Percentiles rank a stretch among this genome's conserved stretches.
Conservation (phyloP, 2,797 vertebrate species). For the Sandelia bainsii region DNA sequence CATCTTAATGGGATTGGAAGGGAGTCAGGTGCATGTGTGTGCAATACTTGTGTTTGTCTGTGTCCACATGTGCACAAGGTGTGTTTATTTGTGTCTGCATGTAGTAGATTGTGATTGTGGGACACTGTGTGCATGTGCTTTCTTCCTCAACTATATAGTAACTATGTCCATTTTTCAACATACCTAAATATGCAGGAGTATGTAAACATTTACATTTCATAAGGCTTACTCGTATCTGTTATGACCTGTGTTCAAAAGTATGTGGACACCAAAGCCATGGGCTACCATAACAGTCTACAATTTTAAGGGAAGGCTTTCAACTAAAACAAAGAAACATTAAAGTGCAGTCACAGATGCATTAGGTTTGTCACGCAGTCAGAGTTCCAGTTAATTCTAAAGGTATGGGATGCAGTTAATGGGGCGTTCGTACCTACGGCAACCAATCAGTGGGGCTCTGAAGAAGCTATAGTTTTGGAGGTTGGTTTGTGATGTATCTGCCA, state of each 20-base stretch:
- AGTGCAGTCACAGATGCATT: too few relatives aligned
- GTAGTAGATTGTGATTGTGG: background rate
- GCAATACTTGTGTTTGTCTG: background rate
- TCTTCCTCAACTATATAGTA: background rate
- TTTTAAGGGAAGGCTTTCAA: background rate
- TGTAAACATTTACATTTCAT: too few relatives aligned
- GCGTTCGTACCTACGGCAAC: too few relatives aligned
- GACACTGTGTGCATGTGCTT: background rate
- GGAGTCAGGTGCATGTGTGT: slow-evolving; percentile 25
- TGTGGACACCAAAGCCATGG: background rate
- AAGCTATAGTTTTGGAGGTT: too few relatives aligned
- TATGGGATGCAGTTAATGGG: too few relatives aligned
- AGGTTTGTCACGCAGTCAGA: too few relatives aligned
- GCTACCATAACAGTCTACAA: background rate
- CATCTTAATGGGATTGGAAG: slow-evolving; percentile 74
- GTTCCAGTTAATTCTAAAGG: too few relatives aligned
- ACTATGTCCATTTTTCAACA: too few relatives aligned
- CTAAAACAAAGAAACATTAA: background rate
- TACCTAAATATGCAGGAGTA: too few relatives aligned
- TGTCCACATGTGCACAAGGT: background rate
- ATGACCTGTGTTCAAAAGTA: background rate
- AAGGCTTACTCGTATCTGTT: too few relatives aligned
- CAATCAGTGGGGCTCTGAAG: too few relatives aligned
- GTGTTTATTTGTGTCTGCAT: background rate
- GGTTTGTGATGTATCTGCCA: too few relatives aligned